A percentile compares a stretch with the other conserved stretches of the same genome.
These are phyloP conservation scores for Luperina nickerlii DNA, from an alignment of 2,888 invertebrate species.

Conservation along the genomic window DNA sequence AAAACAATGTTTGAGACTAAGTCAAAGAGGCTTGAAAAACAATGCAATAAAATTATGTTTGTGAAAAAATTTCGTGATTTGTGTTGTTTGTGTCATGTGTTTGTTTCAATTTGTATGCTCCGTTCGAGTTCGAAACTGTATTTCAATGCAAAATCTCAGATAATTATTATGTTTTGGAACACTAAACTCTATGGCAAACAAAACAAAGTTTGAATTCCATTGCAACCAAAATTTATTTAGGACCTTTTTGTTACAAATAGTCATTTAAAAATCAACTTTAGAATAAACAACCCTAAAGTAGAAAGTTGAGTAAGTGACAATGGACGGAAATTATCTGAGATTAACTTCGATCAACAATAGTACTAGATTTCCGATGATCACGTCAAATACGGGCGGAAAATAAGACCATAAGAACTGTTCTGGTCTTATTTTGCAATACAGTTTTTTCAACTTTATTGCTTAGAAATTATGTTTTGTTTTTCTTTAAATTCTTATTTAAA, in stretches of 20 bases:
- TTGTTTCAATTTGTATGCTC: not conserved
- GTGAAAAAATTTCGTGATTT: not conserved
- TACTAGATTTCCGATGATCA: no score
- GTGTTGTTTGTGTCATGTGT: not conserved
- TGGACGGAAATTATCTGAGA: not conserved
- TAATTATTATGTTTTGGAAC: not conserved
- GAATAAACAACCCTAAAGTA: not conserved
- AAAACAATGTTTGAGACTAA: slow-evolving; percentile 17
- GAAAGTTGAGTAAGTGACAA: not conserved
- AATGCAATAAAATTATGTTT: not conserved
- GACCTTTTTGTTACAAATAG: not conserved
- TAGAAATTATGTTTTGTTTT: no score
- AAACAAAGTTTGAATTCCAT: not conserved
- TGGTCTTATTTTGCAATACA: no score
- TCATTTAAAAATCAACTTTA: not conserved
- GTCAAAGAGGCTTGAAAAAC: slow-evolving; percentile 38
- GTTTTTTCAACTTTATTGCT: no score
- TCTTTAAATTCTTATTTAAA: no score
- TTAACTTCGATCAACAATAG: no score
- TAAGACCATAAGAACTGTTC: no score
- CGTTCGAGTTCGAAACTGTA: not conserved
- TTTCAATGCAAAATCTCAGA: not conserved
- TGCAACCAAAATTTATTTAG: not conserved
- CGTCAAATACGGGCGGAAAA: no score
- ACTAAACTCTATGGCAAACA: not conserved